Conservation (phyloP, 2,113 vertebrate genomes). For the Semicossyphus pulcher region DNA sequence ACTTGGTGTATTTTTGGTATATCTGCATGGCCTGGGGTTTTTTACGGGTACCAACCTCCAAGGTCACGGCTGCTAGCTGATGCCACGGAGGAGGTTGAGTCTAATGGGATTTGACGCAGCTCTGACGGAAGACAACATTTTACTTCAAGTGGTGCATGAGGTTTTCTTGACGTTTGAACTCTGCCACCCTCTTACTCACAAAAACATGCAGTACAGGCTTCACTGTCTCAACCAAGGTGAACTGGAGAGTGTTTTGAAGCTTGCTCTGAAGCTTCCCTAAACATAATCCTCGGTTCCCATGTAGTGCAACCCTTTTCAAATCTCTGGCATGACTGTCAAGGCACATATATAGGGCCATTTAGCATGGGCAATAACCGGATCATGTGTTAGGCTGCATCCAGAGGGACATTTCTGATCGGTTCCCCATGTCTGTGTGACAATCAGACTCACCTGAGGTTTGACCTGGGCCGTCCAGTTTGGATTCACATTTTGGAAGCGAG, state of each 20-base stretch:
- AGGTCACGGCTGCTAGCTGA: slow-evolving; percentile 55
- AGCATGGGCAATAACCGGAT: not conserved
- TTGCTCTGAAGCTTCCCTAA: too few relatives aligned
- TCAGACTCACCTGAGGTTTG: slow-evolving; percentile 77
- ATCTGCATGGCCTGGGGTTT: slow-evolving; percentile 31
- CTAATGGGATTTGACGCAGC: slow-evolving; percentile 39
- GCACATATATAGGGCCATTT: not conserved
- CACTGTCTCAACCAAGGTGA: not conserved
- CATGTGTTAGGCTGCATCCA: not conserved
- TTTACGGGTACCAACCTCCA: slow-evolving; percentile 41
- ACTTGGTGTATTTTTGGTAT: slow-evolving; percentile 60
- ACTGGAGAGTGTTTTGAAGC: too few relatives aligned
- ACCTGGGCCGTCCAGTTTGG: slow-evolving; percentile 80
- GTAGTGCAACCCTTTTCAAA: not conserved
- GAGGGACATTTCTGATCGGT: not conserved
- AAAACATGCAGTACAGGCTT: slow-evolving; percentile 1
- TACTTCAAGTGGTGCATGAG: slow-evolving; percentile 29
- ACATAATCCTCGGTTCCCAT: too few relatives aligned
- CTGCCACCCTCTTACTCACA: not conserved
- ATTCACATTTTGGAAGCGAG: slow-evolving; percentile 82
- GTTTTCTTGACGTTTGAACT: slow-evolving; percentile 22
- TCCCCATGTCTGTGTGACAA: not conserved
- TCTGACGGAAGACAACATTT: slow-evolving; percentile 48
- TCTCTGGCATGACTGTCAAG: not conserved
- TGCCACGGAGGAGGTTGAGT: slow-evolving; percentile 48